These are phyloP conservation scores for Python bivittatus DNA, from an alignment of 2,113 vertebrate species.

Conservation along the genomic window DNA sequence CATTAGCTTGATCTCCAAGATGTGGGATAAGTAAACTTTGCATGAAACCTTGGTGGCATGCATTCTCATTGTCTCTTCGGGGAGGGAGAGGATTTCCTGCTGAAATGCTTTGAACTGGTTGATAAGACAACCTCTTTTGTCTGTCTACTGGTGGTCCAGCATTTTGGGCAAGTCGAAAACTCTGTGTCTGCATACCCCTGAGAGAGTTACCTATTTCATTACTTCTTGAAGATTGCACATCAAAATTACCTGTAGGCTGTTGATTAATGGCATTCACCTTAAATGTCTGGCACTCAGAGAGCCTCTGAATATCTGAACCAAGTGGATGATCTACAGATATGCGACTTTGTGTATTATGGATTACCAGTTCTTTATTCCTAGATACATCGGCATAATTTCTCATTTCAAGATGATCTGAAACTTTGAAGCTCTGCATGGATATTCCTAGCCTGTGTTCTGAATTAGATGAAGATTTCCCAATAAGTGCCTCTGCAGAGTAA, in stretches of 20 bases:
- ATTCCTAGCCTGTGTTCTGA: slow-evolving; percentile 89
- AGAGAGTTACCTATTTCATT: slow-evolving; percentile 85
- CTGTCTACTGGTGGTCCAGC: slow-evolving; percentile 79
- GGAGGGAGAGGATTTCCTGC: slow-evolving; percentile 75
- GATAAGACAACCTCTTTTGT: slow-evolving; percentile 86
- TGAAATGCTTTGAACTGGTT: slow-evolving; percentile 84
- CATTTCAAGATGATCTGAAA: slow-evolving; percentile 90
- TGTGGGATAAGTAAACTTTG: slow-evolving; percentile 92
- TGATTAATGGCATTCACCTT: slow-evolving; percentile 80
- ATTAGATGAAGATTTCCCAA: slow-evolving; percentile 89
- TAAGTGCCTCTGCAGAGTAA: slow-evolving; percentile 97
- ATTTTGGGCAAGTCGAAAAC: slow-evolving; percentile 84
- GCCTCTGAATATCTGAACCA: slow-evolving; percentile 81
- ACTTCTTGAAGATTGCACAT: slow-evolving; percentile 87
- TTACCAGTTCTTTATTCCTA: slow-evolving; percentile 83
- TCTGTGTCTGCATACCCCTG: slow-evolving; percentile 85
- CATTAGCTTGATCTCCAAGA: slow-evolving; percentile 86
- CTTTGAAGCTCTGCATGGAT: slow-evolving; percentile 83
- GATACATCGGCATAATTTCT: slow-evolving; percentile 89
- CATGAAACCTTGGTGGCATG: slow-evolving; percentile 95
- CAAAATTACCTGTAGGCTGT: slow-evolving; percentile 82
- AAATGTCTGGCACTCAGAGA: slow-evolving; percentile 91
- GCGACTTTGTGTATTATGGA: slow-evolving; percentile 88
- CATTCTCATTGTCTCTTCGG: slow-evolving; percentile 83
- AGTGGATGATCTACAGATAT: slow-evolving; percentile 81